Base-by-base conservation (phyloP, 1,140 invertebrate genomes). In the Scaptomyza pallida region DNA sequence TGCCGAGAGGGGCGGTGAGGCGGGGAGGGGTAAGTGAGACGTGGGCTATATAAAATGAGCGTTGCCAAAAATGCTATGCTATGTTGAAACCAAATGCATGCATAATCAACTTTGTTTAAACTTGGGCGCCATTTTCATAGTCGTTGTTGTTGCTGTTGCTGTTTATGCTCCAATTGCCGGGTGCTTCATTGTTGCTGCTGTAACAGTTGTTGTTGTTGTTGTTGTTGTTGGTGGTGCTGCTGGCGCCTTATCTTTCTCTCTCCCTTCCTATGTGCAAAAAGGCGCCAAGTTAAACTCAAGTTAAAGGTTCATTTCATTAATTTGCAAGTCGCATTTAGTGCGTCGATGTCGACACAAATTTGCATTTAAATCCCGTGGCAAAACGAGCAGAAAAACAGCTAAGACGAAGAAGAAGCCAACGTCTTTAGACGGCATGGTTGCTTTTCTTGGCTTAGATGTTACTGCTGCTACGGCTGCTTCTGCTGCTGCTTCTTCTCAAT, bases 261-360 rank as follows among this genome's bases (percentile, higher is more conserved):
- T 21, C 19, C 8, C 26, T 30, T 9, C 4, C 26, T 30, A 1
- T 30, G 26, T 1, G 74, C 70, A 72, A 88, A 9, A 75, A 88
- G 81, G 81, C 81, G 81, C 78, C 79, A 89, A 88, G 78, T 89
- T 88, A 83, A 88, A 88, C 78, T 88, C 72, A 75, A 88, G 82
- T 88, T 89, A 88, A 88, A 88, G 82, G 82, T 88, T 88, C 82
- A 88, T 88, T 88, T 88, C 82, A 88, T 88, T 88, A 88, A 88
- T 88, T 88, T 88, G 82, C 82, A 88, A 88, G 82, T 88, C 82
- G 78, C 83, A 88, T 88, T 88, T 89, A 89, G 82, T 89, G 77
- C 82, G 77, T 74, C 82, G 82, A 80, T 79, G 80, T 83, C 82
- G 82, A 72, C 82, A 72, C 59, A 86, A 88, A 88, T 88, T 88